Base-by-base conservation (phyloP, 2,797 vertebrate species). In the Cirrhinus molitorella region DNA sequence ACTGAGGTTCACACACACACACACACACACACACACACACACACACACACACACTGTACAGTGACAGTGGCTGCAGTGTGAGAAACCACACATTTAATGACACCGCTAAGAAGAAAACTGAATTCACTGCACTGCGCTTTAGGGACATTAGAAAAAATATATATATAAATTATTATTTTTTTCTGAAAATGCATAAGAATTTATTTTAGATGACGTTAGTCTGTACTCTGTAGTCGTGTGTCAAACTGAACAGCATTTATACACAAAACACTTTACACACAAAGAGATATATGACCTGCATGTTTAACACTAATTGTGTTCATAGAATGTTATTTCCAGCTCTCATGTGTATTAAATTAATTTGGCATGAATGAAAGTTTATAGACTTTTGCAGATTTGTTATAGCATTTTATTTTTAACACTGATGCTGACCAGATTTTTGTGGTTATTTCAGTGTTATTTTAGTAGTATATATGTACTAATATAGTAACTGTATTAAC, bases 1-100 rank as follows among this genome's bases (percentile, higher is more conserved):
- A 49, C 43, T 47, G 23, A 13, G 23, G 68, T 49, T 72, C 70
- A 51, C 23, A 19, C 25, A 72, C 66, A 68, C 65, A 67, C 65
- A 21, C 63, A 40, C 34, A 63, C 55, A 59, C 57, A 53, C 51
- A 59, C 25, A 31, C 61, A 65, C 17, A 11, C 28, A 59, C 19
- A 19, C 61, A 9, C n/a, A n/a, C n/a, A n/a, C n/a, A n/a, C n/a
- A n/a, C n/a, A n/a, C n/a, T n/a, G 28, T 65, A 65, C 61, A 68
- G 21, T n/a, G 65, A 17, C 19, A 21, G 10, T 21, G 19, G 65
- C 65, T 67, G 37, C 66, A 43, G 66, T 68, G 66, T 43, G 11
- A 68, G 34, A 40, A 43, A 68, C 19, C 21, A 13, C 66, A 67
- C 65, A 67, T 68, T 23, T 40, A 68, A 68, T 67, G 19, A 40